phyloP scores from a whole-genome alignment of 2,888 invertebrate genomes.

The Melikaiella ostensackeni region DNA sequence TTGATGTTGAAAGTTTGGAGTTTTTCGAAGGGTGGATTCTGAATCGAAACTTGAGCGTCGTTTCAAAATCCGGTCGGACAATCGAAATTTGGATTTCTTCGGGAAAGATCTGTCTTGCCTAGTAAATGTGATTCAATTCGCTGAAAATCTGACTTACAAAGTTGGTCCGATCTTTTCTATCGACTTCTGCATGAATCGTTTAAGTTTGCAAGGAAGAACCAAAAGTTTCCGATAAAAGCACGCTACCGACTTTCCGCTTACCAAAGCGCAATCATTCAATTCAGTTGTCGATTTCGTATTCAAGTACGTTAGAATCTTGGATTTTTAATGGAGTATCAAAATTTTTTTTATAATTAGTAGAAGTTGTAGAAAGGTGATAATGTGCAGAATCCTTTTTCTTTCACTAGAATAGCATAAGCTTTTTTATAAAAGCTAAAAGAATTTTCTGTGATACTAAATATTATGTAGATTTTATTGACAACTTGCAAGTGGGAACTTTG shows the following conservation, averaged over 20 bases:
- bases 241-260: constrained; percentile 23
- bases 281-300: constrained; percentile 20
- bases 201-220: constrained; percentile 29
- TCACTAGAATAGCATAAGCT: background rate
- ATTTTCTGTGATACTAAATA: background rate
- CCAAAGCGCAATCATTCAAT: constrained; percentile 33
- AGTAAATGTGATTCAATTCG: constrained; percentile 25
- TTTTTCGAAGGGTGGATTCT: constrained; percentile 18
- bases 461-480: background rate
- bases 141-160: constrained; percentile 27
- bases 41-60: constrained; percentile 2
- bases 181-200: constrained; percentile 26
- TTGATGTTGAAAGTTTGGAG: background rate
- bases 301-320: background rate
- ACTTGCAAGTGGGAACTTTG: background rate
- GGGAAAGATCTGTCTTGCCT: constrained; percentile 21
- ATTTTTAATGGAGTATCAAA: background rate
- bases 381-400: background rate
- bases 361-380: background rate
- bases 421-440: background rate
- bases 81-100: background rate
- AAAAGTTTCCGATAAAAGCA: constrained; percentile 32
- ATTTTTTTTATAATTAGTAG: background rate
- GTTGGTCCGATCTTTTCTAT: constrained; percentile 17
- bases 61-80: constrained; percentile 8